Evolutionary conservation across 2,888 invertebrate genomes (phyloP), one percentile per base, ranked within the genome.

Genomic region (Limnephilus marmoratus): DNA sequence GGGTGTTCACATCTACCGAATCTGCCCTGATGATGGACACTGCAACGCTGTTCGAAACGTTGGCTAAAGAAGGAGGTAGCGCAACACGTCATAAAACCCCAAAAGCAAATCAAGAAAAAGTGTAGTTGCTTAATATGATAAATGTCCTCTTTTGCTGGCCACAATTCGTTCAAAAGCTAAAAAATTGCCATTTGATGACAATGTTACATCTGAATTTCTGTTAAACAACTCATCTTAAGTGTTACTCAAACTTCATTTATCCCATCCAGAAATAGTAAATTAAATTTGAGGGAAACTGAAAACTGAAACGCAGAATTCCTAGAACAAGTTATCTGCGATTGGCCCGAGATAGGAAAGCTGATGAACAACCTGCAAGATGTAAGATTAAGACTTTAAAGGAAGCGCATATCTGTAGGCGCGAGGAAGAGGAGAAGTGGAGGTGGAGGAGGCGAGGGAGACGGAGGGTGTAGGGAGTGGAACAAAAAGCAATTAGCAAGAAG

Each of bases 401-500:
- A 81, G 31, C 90, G 29, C 68, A 68, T 29, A 89, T 89, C 89
- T 31, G 89, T 31, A 34, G 49, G 89, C 24, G 11, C 81, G 80
- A n/a, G 13, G 87, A n/a, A n/a, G 37, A 13, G 29, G 87, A 49
- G 87, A n/a, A 68, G 81, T 0, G n/a, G 81, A 41, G 18, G 18
- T 12, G 0, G 90, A 86, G n/a, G 81, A 18, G 85, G 37, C 4
- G 37, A 31, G 15, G 90, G 82, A 31, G 82, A 34, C 53, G 53
- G 31, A 45, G 81, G 89, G 49, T 31, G 91, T 34, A 87, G 90
- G 31, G 90, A 81, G 90, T 82, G 91, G 90, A 92, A 91, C 92
- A 92, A 91, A 93, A 93, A 93, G 93, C 93, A 93, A 93, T 93
- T 93, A 93, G 93, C 91, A 81, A 83, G 89, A 91, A 91, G 93